phyloP scores from a whole-genome alignment of 2,797 vertebrate species.

The Enteromius fasciolatus region DNA sequence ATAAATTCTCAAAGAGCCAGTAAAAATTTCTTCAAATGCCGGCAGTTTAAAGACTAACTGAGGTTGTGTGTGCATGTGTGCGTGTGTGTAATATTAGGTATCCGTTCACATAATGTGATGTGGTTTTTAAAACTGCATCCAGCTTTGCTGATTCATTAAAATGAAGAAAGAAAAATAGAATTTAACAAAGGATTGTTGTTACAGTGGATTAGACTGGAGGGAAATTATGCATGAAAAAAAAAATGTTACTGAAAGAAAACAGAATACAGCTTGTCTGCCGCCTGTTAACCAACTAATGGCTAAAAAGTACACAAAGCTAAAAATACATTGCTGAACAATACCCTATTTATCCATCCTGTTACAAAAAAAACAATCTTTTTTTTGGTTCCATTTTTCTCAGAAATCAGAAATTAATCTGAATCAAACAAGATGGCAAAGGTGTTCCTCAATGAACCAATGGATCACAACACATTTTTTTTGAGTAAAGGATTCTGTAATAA shows the following conservation, averaged over 20 bases:
- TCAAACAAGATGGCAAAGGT: neutral
- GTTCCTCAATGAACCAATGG: neutral
- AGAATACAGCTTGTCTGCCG: slow-evolving; percentile 25
- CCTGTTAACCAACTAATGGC: neutral
- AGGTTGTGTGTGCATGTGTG: slow-evolving; percentile 26
- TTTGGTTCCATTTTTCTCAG: neutral
- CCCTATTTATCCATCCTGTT: neutral
- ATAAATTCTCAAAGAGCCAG: slow-evolving; percentile 48
- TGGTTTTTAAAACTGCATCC: slow-evolving; percentile 50
- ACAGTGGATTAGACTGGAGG: slow-evolving; percentile 27
- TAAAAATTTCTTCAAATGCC: slow-evolving; percentile 47
- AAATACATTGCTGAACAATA: neutral
- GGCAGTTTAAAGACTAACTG: slow-evolving; percentile 36
- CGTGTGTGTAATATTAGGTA: slow-evolving; percentile 40
- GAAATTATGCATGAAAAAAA: slow-evolving; percentile 36
- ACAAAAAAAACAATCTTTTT: neutral
- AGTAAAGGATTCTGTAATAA: neutral
- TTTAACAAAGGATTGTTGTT: slow-evolving; percentile 47
- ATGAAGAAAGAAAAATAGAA: slow-evolving; percentile 39
- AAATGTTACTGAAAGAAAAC: slow-evolving; percentile 34
- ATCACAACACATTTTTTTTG: neutral
- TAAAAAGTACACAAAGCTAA: neutral
- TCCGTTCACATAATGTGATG: slow-evolving; percentile 45
- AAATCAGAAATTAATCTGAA: neutral
- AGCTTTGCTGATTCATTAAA: slow-evolving; percentile 48